phyloP scores from a whole-genome alignment of 2,113 vertebrate genomes.

The Vidua chalybeata region DNA sequence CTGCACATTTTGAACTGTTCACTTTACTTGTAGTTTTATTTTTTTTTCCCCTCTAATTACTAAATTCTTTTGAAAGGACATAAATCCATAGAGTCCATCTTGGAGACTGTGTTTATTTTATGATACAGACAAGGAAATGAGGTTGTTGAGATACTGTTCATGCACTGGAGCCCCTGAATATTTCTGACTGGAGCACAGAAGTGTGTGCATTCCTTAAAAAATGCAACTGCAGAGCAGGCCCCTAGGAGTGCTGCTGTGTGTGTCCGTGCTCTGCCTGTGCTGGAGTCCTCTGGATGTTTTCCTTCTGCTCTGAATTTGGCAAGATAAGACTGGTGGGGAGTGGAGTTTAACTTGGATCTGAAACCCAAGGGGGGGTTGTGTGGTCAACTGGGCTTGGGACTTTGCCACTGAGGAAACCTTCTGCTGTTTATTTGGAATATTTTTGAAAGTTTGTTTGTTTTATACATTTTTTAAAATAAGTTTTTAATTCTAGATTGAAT shows the following conservation, averaged over 20 bases:
- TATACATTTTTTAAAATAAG: background rate
- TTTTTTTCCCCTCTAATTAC: background rate
- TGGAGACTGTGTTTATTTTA: background rate
- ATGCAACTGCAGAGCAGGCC: background rate
- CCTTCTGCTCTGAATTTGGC: background rate
- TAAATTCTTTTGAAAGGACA: background rate
- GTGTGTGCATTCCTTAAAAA: background rate
- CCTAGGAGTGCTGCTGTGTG: background rate
- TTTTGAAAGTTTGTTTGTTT: background rate
- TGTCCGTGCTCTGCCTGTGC: background rate
- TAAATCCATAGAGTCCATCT: background rate
- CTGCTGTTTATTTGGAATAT: background rate
- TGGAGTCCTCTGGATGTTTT: background rate
- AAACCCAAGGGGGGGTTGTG: background rate
- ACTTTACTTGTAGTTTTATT: background rate
- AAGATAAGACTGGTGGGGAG: background rate
- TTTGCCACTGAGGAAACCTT: background rate
- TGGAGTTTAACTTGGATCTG: background rate
- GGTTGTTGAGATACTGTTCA: background rate
- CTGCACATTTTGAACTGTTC: background rate
- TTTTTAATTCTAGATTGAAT: background rate
- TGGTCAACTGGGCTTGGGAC: background rate
- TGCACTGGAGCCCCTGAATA: background rate
- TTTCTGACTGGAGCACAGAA: background rate
- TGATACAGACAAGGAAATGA: background rate